Evolutionary conservation across 2,113 vertebrate species (phyloP).

Genomic region (Mus pahari): DNA sequence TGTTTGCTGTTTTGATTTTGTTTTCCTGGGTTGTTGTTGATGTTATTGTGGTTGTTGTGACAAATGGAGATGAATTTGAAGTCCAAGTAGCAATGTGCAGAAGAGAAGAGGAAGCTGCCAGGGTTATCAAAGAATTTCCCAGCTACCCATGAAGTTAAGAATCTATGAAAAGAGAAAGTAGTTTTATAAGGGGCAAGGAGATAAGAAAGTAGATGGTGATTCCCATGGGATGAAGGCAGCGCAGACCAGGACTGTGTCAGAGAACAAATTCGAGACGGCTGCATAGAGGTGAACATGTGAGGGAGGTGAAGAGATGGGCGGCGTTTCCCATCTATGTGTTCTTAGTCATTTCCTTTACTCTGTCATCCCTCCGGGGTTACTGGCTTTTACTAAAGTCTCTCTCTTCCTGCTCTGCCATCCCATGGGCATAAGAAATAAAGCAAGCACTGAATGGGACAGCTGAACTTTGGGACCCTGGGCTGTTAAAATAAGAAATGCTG

Average conservation of each 20-base stretch:
- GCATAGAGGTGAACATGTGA: neutral
- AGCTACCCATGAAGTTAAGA: neutral
- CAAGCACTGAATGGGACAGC: neutral
- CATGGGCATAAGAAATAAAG: slow-evolving; percentile 5
- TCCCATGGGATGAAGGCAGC: neutral
- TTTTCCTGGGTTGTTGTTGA: neutral
- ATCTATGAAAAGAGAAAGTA: neutral
- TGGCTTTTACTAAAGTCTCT: slow-evolving; percentile 24
- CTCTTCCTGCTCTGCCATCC: slow-evolving; percentile 56
- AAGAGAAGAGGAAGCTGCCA: neutral
- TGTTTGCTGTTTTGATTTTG: neutral
- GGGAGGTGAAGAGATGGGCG: slow-evolving; percentile 40
- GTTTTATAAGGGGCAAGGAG: neutral
- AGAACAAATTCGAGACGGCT: neutral
- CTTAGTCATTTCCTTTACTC: slow-evolving; percentile 56
- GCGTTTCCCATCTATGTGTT: slow-evolving; percentile 31
- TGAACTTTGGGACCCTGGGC: neutral
- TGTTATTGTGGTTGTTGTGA: neutral
- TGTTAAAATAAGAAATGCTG: slow-evolving; percentile 33
- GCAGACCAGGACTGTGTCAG: neutral
- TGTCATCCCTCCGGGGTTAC: neutral
- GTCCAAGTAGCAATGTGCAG: too few relatives aligned
- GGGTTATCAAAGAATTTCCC: neutral
- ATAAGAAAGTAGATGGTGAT: neutral
- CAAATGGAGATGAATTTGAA: neutral